A percentile compares a stretch with the other conserved stretches of the same genome.
phyloP scores from a whole-genome alignment of 1,140 invertebrate genomes.

The Drosophila pruinosa region DNA sequence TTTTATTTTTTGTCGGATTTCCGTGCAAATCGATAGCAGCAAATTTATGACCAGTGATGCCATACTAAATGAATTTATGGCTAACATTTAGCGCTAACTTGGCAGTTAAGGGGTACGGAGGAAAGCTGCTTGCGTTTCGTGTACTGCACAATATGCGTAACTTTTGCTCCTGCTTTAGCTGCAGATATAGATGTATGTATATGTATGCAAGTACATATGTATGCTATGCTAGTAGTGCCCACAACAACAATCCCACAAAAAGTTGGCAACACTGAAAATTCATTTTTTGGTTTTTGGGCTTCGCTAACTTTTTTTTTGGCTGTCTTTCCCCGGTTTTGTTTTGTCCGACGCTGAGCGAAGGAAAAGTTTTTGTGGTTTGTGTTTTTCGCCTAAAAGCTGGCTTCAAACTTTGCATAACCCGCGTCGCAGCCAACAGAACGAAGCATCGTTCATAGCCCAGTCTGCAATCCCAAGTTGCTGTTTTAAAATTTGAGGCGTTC shows the following conservation, averaged over 20 bases:
- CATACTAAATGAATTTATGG: slow-evolving; percentile 80
- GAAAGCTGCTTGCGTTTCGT: slow-evolving; percentile 28
- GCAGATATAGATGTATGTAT: not conserved
- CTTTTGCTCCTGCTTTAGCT: slow-evolving; percentile 12
- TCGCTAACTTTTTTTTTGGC: slow-evolving; percentile 7
- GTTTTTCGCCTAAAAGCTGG: slow-evolving; percentile 68
- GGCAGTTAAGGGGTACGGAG: not conserved
- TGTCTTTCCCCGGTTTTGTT: slow-evolving; percentile 15
- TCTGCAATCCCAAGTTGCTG: slow-evolving; percentile 33
- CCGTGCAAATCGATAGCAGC: slow-evolving; percentile 63
- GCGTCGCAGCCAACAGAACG: slow-evolving; percentile 6
- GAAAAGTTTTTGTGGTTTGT: slow-evolving; percentile 63
- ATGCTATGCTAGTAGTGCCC: slow-evolving; percentile 9
- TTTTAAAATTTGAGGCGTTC: slow-evolving; percentile 75
- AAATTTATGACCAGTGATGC: slow-evolving; percentile 72
- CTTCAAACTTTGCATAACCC: slow-evolving; percentile 65
- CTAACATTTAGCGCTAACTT: slow-evolving; percentile 54
- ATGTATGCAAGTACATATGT: slow-evolving; percentile 21
- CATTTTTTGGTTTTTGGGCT: slow-evolving; percentile 63
- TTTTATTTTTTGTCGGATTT: slow-evolving; percentile 32
- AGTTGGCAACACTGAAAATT: slow-evolving; percentile 80
- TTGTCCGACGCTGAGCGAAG: slow-evolving; percentile 14
- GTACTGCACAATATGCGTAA: slow-evolving; percentile 65
- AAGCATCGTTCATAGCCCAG: not conserved
- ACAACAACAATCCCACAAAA: slow-evolving; percentile 61